Conservation (phyloP, 2,797 vertebrate genomes). For the Gobionotothen gibberifrons region DNA sequence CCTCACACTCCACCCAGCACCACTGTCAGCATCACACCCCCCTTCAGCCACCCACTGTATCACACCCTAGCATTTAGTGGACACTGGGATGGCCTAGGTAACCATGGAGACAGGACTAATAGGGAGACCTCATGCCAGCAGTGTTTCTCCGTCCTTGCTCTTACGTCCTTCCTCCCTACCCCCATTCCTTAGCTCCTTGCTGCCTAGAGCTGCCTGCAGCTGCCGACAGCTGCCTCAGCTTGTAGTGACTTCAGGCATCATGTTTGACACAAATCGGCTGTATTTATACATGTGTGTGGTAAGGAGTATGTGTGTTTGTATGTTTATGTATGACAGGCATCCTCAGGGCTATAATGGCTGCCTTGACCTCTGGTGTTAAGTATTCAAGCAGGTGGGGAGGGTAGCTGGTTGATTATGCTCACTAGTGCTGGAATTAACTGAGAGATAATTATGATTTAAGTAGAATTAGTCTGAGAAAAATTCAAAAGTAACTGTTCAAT, state of each 20-base stretch:
- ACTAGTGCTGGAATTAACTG: slow-evolving; percentile 15
- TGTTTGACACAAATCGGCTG: slow-evolving; percentile 19
- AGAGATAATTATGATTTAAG: slow-evolving; percentile 25
- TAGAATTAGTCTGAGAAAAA: slow-evolving; percentile 1
- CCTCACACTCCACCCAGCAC: slow-evolving; percentile 54
- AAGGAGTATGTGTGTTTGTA: slow-evolving; percentile 2
- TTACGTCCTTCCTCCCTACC: slow-evolving; percentile 7
- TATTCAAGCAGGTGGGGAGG: slow-evolving; percentile 25
- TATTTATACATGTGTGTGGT: slow-evolving; percentile 25
- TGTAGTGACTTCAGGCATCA: slow-evolving; percentile 20
- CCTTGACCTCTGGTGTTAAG: slow-evolving; percentile 7
- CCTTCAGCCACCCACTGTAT: slow-evolving; percentile 53
- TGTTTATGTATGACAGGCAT: slow-evolving; percentile 25
- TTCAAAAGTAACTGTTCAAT: background rate
- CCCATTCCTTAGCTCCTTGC: slow-evolving; percentile 17
- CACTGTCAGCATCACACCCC: slow-evolving; percentile 59
- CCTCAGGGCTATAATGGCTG: slow-evolving; percentile 15
- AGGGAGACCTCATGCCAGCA: slow-evolving; percentile 65
- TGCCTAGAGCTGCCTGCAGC: slow-evolving; percentile 26
- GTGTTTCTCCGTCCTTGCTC: slow-evolving; percentile 38
- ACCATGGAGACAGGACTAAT: slow-evolving; percentile 74
- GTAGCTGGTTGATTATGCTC: slow-evolving; percentile 21
- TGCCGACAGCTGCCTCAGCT: slow-evolving; percentile 18
- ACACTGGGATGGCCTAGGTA: slow-evolving; percentile 64
- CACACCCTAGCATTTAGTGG: slow-evolving; percentile 64